Base-by-base conservation (phyloP, 2,113 vertebrate species). In the Clupea harengus region DNA sequence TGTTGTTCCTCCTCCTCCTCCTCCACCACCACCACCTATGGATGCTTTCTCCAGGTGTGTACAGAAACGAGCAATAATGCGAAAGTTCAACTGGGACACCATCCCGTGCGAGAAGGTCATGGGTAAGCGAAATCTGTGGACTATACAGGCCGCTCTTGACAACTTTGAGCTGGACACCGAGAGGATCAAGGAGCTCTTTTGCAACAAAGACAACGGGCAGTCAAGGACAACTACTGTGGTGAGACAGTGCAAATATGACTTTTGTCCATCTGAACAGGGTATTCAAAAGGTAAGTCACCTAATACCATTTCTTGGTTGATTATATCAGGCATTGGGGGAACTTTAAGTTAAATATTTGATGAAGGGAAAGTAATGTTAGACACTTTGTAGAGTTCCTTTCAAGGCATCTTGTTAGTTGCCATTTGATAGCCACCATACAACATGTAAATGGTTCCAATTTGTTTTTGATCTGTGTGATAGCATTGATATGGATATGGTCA, bases 51-150 rank as follows among this genome's bases (percentile, higher is more conserved):
- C 85, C 5, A 44, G 88, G 11, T 81, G 85, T 22, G 83, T 82
- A 49, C 89, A 89, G 17, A 90, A 89, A 0, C 91, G 91, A 22
- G 94, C 94, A 57, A 90, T 83, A 85, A 94, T 97, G 92, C 95
- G 96, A 45, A 95, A 92, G 90, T 93, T 96, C 64, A 95, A 96
- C 92, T 96, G 96, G 96, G 95, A 95, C 32, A 90, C 95, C n/a
- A 91, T 97, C 45, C 96, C 96, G 10, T 92, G 88, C 39, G 94
- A 95, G 82, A 92, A 92, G 1, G 94, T 96, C 11, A 67, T 94
- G 50, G 95, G 95, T 0, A 95, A 94, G 64, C 32, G 91, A 49
- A 96, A 95, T 0, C 92, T 97, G 39, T 97, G 96, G 96, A 96
- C 96, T 0, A 91, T 90, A 3, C 88, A 89, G 32, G 88, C 90